These are phyloP conservation scores for Muricea muricata DNA, from an alignment of 92 coral and sea anemone genomes.

Conservation along the genomic window DNA sequence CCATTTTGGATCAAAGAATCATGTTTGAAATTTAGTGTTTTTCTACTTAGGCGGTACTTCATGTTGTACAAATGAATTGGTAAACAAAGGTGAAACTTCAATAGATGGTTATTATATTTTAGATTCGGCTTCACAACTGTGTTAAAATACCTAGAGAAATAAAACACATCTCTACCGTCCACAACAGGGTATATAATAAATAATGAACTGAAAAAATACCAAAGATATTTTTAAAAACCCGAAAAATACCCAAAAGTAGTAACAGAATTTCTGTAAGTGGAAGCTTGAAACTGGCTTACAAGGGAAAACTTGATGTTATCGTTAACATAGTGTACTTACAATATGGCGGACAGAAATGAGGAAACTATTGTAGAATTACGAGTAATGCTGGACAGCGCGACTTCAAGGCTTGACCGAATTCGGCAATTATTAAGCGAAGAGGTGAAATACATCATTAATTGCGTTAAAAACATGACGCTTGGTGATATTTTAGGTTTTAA, in stretches of 20 bases:
- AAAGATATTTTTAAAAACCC: too few species aligned
- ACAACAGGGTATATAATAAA: too few species aligned
- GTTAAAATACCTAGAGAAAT: too few species aligned
- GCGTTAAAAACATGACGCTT: not conserved
- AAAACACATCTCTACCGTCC: too few species aligned
- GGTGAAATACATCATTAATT: slow-evolving; percentile 43
- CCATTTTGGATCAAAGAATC: not conserved
- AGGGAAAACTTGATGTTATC: not conserved
- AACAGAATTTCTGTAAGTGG: too few species aligned
- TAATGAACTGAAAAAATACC: too few species aligned
- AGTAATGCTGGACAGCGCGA: slow-evolving; percentile 69
- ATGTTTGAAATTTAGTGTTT: not conserved
- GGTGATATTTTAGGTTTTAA: not conserved
- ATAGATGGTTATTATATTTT: too few species aligned
- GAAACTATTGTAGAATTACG: slow-evolving; percentile 50
- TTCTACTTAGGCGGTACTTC: not conserved
- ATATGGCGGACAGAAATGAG: slow-evolving; percentile 94
- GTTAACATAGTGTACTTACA: slow-evolving; percentile 29
- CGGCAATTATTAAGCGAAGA: slow-evolving; percentile 68
- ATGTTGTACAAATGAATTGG: not conserved
- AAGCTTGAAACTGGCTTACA: not conserved
- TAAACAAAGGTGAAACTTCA: not conserved
- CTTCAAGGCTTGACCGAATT: slow-evolving; percentile 68
- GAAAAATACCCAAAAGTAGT: too few species aligned
- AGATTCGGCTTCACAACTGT: too few species aligned